phyloP scores from a whole-genome alignment of 2,113 vertebrate genomes.

The Nanorana parkeri region DNA sequence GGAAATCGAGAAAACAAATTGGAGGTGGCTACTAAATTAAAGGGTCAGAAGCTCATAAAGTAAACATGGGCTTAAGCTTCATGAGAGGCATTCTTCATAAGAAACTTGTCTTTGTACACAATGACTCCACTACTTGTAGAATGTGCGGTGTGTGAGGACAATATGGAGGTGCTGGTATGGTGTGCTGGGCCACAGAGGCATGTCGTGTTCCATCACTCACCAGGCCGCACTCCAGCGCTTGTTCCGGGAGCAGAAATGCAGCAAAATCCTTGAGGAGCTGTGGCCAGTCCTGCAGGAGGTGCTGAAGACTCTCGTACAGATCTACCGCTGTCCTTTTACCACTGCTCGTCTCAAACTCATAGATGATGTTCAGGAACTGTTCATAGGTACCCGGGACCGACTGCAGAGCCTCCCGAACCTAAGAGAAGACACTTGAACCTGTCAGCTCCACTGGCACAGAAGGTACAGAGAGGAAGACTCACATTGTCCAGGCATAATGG shows the following conservation, averaged over 20 bases:
- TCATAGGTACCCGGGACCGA: conserved; percentile 85
- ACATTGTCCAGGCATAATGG: no score
- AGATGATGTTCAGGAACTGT: conserved; percentile 87
- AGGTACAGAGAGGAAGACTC: no score
- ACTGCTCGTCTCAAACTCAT: conserved; percentile 80
- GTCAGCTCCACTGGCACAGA: not conserved
- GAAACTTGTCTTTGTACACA: no score
- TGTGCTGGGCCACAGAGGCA: no score
- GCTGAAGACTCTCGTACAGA: conserved; percentile 81
- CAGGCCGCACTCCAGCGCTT: conserved; percentile 94
- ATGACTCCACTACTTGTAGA: no score
- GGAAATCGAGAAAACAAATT: not conserved
- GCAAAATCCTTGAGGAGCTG: conserved; percentile 93
- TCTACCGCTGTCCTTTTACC: conserved; percentile 79
- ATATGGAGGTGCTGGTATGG: no score
- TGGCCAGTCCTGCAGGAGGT: conserved; percentile 80
- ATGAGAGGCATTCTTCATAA: no score
- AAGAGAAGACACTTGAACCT: not conserved
- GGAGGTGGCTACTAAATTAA: not conserved
- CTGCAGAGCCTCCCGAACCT: conserved; percentile 89
- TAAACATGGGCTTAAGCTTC: no score
- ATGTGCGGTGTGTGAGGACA: no score
- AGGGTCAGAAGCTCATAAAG: no score
- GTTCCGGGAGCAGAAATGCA: conserved; percentile 90
- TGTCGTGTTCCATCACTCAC: conserved; percentile 68